Evolutionary conservation across 2,888 invertebrate genomes (phyloP).

Genomic region (Athalia cordata): DNA sequence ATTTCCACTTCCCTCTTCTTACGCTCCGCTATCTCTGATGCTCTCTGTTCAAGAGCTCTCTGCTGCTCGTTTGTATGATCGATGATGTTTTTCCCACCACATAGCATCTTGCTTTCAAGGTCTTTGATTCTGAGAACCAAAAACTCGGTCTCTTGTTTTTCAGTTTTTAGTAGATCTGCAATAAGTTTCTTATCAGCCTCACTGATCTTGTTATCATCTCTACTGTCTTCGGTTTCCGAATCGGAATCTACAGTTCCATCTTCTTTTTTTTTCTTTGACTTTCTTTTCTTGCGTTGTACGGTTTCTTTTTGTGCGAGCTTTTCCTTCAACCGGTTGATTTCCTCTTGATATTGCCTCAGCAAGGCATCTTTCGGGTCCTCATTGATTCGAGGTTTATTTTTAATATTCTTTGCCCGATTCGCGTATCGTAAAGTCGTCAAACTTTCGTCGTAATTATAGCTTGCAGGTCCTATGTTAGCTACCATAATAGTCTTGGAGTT

Average conservation of each 20-base stretch:
- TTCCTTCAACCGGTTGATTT: conserved; percentile 85
- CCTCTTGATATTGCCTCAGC: conserved; percentile 95
- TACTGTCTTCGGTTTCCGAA: conserved; percentile 71
- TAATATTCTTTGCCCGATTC: conserved; percentile 97
- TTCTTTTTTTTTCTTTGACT: conserved; percentile 74
- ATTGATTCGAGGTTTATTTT: conserved; percentile 98
- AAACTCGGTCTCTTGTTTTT: conserved; percentile 84
- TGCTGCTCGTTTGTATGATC: conserved; percentile 97
- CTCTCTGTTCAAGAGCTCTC: conserved; percentile 88
- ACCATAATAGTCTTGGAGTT: conserved; percentile 99
- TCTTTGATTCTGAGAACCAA: conserved; percentile 86
- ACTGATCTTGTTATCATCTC: conserved; percentile 71
- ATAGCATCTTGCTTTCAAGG: conserved; percentile 95
- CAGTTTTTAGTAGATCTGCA: conserved; percentile 79
- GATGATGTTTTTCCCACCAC: conserved; percentile 95
- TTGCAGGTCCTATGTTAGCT: conserved; percentile 98
- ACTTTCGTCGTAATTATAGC: conserved; percentile 98
- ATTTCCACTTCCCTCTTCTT: conserved; percentile 90
- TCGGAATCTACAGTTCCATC: conserved; percentile 71
- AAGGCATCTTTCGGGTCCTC: conserved; percentile 99
- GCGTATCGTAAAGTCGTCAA: conserved; percentile 97
- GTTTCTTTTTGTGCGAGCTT: conserved; percentile 67
- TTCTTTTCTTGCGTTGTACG: conserved; percentile 72
- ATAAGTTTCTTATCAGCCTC: conserved; percentile 76
- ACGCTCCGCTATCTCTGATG: conserved; percentile 92